Base-by-base conservation (phyloP, 2,113 vertebrate species). In the Zosterops borbonicus region DNA sequence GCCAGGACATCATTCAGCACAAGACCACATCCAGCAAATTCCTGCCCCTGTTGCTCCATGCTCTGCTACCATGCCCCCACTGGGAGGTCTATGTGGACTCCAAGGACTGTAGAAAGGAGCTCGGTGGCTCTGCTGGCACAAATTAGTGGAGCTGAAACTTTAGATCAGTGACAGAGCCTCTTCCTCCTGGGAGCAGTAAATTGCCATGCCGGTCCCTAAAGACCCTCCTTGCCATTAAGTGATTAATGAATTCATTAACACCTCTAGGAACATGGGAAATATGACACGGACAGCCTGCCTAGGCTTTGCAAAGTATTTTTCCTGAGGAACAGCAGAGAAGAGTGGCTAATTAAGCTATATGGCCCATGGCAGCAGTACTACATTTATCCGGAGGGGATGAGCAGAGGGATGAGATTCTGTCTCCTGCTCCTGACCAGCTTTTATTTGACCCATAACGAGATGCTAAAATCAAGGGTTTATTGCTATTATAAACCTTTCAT, bases 221-320 rank as follows among this genome's bases (percentile, higher is more conserved):
- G 97, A 97, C 95, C 94, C 87, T 96, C 83, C 29, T 90, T 97
- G 97, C 95, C 95, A 97, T 97, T 98, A 97, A 97, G 97, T 97
- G 97, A 98, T 98, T 98, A 98, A 98, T 98, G 97, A 98, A 98
- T 98, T 98, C 97, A 98, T 98, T 98, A 98, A 96, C 97, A 96
- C 94, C 93, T 98, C 62, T 8, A 89, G 94, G 97, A 98, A 94
- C 90, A 87, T 55, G 95, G 95, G 94, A 96, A 97, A 97, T 95
- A 96, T 64, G 97, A 96, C 92, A 96, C 35, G 42, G 96, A 62
- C 95, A 97, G 93, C 86, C 96, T 96, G 93, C 95, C 94, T 94
- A 85, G 93, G 96, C 90, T 97, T 94, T 78, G 87, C 80, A 90
- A 95, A 91, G 92, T 63, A 63, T 84, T 63, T 39, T 59, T 81